Evolutionary conservation across 2,797 vertebrate genomes (phyloP).

Genomic region (Falco cherrug): DNA sequence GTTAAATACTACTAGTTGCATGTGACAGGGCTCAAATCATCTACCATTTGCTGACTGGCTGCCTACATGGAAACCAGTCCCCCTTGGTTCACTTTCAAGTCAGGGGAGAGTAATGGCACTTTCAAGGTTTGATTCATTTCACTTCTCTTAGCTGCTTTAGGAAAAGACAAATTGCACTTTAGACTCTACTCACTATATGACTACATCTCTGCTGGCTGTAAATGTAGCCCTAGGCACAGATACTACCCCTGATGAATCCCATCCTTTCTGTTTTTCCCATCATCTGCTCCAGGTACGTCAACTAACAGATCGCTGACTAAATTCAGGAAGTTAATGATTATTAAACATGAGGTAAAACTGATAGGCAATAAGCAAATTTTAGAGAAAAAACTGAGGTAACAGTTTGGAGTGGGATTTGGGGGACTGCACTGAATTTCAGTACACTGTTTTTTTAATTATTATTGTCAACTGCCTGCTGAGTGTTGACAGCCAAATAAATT

Average conservation of each 20-base stretch:
- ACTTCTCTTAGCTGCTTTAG: slow-evolving; percentile 17
- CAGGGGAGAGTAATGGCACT: not conserved
- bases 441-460: not conserved
- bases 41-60: not conserved
- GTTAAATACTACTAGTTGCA: not conserved
- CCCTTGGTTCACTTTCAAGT: not conserved
- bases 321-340: not conserved
- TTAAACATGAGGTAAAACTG: not conserved
- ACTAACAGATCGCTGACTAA: not conserved
- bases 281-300: not conserved
- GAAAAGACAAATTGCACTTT: not conserved
- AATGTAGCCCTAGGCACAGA: not conserved
- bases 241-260: not conserved
- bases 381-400: not conserved
- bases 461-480: not conserved
- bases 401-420: not conserved
- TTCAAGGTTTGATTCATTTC: slow-evolving; percentile 37
- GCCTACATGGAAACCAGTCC: not conserved
- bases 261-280: not conserved
- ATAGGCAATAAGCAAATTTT: not conserved
- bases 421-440: not conserved
- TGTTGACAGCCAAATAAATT: not conserved
- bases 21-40: not conserved
- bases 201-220: not conserved
- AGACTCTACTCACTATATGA: not conserved